Conservation (phyloP, 2,888 invertebrate species). For the Metallyticus violacea region DNA sequence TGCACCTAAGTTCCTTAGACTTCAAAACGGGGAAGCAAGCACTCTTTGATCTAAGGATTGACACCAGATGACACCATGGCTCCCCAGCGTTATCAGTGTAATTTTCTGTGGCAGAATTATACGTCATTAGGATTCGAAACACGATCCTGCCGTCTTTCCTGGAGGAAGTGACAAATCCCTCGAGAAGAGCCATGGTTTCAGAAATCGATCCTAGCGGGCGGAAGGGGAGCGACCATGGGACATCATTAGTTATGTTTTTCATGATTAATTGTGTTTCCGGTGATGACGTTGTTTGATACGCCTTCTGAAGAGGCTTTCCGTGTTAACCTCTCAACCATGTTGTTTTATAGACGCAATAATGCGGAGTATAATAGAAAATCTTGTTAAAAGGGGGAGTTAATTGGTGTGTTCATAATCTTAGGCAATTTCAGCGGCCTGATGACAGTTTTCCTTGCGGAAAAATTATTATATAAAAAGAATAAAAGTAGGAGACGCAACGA, state of each 20-base stretch:
- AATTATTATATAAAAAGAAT: too few relatives aligned
- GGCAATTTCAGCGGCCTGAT: background rate
- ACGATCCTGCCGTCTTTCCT: background rate
- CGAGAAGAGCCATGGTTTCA: background rate
- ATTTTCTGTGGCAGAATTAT: background rate
- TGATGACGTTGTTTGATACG: background rate
- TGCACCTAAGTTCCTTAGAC: too few relatives aligned
- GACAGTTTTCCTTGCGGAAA: background rate
- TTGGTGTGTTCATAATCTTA: background rate
- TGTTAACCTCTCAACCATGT: background rate
- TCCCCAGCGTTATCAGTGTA: background rate
- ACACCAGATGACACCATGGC: background rate
- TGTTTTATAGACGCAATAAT: background rate
- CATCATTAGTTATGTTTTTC: slow-evolving; percentile 25
- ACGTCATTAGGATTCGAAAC: background rate
- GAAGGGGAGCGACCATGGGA: background rate
- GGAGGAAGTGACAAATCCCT: background rate
- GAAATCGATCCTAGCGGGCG: background rate
- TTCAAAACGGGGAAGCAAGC: too few relatives aligned
- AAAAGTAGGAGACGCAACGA: too few relatives aligned
- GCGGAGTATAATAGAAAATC: background rate
- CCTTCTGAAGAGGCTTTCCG: slow-evolving; percentile 2
- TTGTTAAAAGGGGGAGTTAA: background rate
- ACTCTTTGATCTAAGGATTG: background rate
- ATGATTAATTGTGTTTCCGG: slow-evolving; percentile 19